A percentile compares a stretch with the other conserved stretches of the same genome.
These are phyloP conservation scores for Crossocerus cetratus DNA, from an alignment of 2,888 invertebrate species.

Conservation along the genomic window DNA sequence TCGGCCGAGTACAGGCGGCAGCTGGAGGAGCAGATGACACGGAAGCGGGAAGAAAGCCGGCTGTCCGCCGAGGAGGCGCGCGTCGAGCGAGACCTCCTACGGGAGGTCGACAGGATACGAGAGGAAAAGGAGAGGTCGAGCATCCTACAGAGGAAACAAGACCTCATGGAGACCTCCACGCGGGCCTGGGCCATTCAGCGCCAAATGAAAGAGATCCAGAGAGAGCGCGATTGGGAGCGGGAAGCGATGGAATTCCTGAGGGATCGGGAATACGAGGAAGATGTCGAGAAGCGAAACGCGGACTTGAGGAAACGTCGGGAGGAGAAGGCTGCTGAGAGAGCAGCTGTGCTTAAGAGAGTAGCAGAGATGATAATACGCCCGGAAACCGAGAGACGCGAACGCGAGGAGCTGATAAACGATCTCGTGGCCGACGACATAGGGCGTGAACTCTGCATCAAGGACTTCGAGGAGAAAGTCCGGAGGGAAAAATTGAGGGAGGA, in stretches of 20 bases:
- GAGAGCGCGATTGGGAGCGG: slow-evolving; percentile 40
- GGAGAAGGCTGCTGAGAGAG: slow-evolving; percentile 41
- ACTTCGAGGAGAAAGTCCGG: slow-evolving; percentile 51
- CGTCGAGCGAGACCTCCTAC: slow-evolving; percentile 59
- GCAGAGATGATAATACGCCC: slow-evolving; percentile 52
- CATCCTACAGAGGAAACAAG: slow-evolving; percentile 36
- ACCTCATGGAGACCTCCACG: slow-evolving; percentile 46
- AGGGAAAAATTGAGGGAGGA: slow-evolving; percentile 47
- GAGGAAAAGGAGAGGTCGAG: slow-evolving; percentile 54
- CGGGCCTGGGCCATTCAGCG: slow-evolving; percentile 52
- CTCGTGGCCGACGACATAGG: slow-evolving; percentile 63
- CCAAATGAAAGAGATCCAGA: slow-evolving; percentile 53
- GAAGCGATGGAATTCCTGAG: slow-evolving; percentile 34
- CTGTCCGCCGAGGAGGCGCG: slow-evolving; percentile 50
- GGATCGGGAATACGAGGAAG: slow-evolving; percentile 50
- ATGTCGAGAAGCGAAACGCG: slow-evolving; percentile 53
- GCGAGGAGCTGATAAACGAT: slow-evolving; percentile 53
- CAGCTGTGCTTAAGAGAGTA: slow-evolving; percentile 43
- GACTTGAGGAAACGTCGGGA: slow-evolving; percentile 26
- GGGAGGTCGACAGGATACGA: slow-evolving; percentile 60
- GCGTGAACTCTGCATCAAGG: slow-evolving; percentile 50
- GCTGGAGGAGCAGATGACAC: slow-evolving; percentile 58
- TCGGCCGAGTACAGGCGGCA: slow-evolving; percentile 52
- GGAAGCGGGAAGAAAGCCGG: slow-evolving; percentile 48
- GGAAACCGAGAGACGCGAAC: slow-evolving; percentile 43